Conservation (phyloP, 2,113 vertebrate species). For the Myiozetetes cayanensis region DNA sequence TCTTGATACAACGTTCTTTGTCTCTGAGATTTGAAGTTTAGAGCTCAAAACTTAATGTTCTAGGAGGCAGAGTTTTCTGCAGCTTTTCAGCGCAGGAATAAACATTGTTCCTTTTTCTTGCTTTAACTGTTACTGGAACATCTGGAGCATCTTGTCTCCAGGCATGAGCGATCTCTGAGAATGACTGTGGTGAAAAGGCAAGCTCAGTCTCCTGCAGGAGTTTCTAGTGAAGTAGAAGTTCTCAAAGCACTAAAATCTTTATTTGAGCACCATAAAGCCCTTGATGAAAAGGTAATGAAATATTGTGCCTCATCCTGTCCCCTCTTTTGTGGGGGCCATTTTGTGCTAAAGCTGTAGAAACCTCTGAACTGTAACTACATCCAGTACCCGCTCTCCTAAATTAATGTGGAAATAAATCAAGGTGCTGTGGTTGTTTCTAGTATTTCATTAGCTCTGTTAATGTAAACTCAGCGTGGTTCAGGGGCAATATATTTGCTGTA, state of each 20-base stretch:
- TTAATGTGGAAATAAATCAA: neutral
- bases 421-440: neutral
- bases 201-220: conserved; percentile 93
- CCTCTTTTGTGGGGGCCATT: neutral
- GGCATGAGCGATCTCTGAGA: conserved; percentile 92
- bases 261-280: conserved; percentile 97
- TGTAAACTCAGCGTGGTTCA: neutral
- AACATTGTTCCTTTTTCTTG: neutral
- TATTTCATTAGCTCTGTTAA: neutral
- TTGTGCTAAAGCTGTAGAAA: neutral
- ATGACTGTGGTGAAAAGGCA: conserved; percentile 98
- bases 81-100: neutral
- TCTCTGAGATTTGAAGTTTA: neutral
- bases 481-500: neutral
- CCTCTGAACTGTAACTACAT: neutral
- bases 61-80: neutral
- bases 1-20: neutral
- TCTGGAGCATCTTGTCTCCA: conserved; percentile 93
- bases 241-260: conserved; percentile 98
- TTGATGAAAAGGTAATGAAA: conserved; percentile 91
- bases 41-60: neutral
- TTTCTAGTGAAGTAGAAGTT: conserved; percentile 97
- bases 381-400: neutral
- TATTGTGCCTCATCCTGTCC: neutral
- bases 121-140: conserved; percentile 91